These are phyloP conservation scores for Arrhopalites spinosus DNA, from an alignment of 2,888 invertebrate genomes.

Conservation along the genomic window DNA sequence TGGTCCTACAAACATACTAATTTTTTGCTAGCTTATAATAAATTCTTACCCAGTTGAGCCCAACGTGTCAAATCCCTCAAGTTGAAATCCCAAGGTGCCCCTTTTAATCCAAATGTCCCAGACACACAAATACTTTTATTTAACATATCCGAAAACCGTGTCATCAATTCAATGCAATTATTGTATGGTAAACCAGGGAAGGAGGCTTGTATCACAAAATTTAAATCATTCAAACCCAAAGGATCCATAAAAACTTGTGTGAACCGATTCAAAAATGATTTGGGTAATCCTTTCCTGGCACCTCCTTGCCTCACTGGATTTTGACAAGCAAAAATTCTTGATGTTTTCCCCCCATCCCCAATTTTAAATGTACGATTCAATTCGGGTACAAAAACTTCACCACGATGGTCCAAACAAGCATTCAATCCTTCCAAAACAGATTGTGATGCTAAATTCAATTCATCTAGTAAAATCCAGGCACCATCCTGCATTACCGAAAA, in stretches of 20 bases:
- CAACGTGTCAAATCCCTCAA: slow-evolving; percentile 91
- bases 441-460: slow-evolving; percentile 95
- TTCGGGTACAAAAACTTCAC: slow-evolving; percentile 94
- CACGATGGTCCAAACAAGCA: slow-evolving; percentile 96
- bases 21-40: too few relatives aligned
- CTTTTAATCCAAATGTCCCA: slow-evolving; percentile 75
- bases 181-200: slow-evolving; percentile 66
- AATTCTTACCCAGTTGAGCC: slow-evolving; percentile 74
- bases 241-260: slow-evolving; percentile 75
- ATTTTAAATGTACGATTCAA: slow-evolving; percentile 83
- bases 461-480: slow-evolving; percentile 96
- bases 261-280: slow-evolving; percentile 96
- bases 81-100: slow-evolving; percentile 97
- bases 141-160: slow-evolving; percentile 75
- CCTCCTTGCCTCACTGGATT: slow-evolving; percentile 97
- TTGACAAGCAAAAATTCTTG: slow-evolving; percentile 94
- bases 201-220: slow-evolving; percentile 69
- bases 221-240: slow-evolving; percentile 68
- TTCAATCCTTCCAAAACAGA: slow-evolving; percentile 98
- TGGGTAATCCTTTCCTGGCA: slow-evolving; percentile 90
- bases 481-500: too few relatives aligned
- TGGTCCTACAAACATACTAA: too few relatives aligned
- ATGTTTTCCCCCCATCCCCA: slow-evolving; percentile 59
- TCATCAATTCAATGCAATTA: slow-evolving; percentile 71
- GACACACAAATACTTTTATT: slow-evolving; percentile 68